Percentiles rank a stretch among this genome's conserved stretches.
phyloP scores from a whole-genome alignment of 2,888 invertebrate species.

The Adelognathus sp. region DNA sequence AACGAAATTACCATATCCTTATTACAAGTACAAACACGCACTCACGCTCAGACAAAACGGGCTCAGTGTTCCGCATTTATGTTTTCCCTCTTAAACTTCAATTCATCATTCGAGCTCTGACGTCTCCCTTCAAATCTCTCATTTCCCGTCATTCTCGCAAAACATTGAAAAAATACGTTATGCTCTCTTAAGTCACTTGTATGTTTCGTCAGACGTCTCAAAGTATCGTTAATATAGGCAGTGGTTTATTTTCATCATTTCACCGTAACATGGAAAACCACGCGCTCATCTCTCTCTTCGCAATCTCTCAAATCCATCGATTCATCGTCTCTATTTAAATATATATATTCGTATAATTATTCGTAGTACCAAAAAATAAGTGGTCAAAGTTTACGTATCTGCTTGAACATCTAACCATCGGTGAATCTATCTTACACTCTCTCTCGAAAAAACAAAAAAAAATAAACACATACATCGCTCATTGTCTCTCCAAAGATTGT shows the following conservation, averaged over 20 bases:
- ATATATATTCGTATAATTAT: conserved; percentile 45
- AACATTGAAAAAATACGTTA: conserved; percentile 31
- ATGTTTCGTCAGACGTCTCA: conserved; percentile 31
- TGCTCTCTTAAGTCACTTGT: conserved; percentile 32
- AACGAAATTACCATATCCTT: background rate
- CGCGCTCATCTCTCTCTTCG: conserved; percentile 16
- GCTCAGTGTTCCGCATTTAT: too few species aligned
- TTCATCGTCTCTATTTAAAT: conserved; percentile 39
- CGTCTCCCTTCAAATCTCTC: conserved; percentile 9
- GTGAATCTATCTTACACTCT: conserved; percentile 25
- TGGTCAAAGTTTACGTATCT: conserved; percentile 60
- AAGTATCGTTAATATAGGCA: conserved; percentile 52
- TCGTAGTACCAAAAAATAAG: conserved; percentile 61
- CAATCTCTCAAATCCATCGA: conserved; percentile 13
- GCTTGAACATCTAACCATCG: conserved; percentile 48
- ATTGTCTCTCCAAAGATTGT: too few species aligned
- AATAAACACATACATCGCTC: too few species aligned
- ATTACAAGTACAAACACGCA: background rate
- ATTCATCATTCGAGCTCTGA: background rate
- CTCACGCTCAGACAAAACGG: background rate
- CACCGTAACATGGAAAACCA: conserved; percentile 11
- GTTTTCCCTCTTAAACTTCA: too few species aligned
- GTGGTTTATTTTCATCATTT: conserved; percentile 33
- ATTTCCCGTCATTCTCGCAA: background rate
- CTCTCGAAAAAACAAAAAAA: background rate